Evolutionary conservation across 2,797 vertebrate genomes (phyloP).

Genomic region (Poeciliopsis turneri): DNA sequence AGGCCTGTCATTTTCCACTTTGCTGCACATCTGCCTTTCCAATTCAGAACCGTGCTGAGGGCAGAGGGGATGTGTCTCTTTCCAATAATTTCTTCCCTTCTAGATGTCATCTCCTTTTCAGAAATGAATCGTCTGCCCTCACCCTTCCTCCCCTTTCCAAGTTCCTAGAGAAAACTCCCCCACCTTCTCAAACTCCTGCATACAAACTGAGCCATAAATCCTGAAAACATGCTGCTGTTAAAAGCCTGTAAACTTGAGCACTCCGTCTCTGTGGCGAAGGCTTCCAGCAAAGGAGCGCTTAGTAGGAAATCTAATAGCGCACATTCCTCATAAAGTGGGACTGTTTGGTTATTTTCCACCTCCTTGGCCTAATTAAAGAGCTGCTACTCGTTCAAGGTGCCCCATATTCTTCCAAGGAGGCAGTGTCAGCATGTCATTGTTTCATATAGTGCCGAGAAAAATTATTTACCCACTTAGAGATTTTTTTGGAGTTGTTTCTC

Average conservation of each 20-base stretch:
- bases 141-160: slow-evolving; percentile 4
- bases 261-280: slow-evolving; percentile 57
- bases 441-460: slow-evolving; percentile 17
- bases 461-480: background rate
- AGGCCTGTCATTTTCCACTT: slow-evolving; percentile 58
- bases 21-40: slow-evolving; percentile 51
- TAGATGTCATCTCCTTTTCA: slow-evolving; percentile 47
- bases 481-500: background rate
- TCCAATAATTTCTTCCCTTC: slow-evolving; percentile 35
- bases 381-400: slow-evolving; percentile 74
- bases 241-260: slow-evolving; percentile 70
- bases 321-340: slow-evolving; percentile 76
- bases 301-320: slow-evolving; percentile 71
- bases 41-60: slow-evolving; percentile 38
- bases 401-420: slow-evolving; percentile 60
- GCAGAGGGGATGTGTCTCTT: slow-evolving; percentile 33
- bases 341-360: slow-evolving; percentile 69
- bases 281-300: slow-evolving; percentile 59
- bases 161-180: slow-evolving; percentile 15
- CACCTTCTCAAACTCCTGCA: slow-evolving; percentile 38
- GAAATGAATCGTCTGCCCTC: slow-evolving; percentile 33
- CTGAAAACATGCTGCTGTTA: slow-evolving; percentile 68
- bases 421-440: slow-evolving; percentile 47
- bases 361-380: slow-evolving; percentile 76
- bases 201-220: slow-evolving; percentile 71